These are phyloP conservation scores for Rhagoletis pomonella DNA, from an alignment of 1,140 invertebrate species.

Conservation along the genomic window DNA sequence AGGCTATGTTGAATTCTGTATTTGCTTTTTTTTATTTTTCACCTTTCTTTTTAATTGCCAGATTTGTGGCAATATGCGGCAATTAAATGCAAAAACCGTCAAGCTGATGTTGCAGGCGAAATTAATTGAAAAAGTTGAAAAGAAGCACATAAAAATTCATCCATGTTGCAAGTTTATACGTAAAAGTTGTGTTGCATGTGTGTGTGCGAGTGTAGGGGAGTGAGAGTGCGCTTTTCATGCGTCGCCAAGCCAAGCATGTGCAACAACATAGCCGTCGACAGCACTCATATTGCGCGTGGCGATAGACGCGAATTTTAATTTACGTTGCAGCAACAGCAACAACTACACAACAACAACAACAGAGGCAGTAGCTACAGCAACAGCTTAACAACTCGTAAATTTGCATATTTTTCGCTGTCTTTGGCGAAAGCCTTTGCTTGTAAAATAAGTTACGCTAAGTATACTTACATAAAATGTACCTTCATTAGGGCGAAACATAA, in stretches of 20 bases:
- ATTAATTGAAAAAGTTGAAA: conserved; percentile 46
- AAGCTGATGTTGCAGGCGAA: not conserved
- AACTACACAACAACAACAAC: not conserved
- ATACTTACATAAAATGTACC: too few species aligned
- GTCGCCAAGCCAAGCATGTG: too few species aligned
- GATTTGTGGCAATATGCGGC: not conserved
- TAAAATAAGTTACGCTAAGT: too few species aligned
- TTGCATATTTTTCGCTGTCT: not conserved
- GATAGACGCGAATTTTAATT: conserved; percentile 17
- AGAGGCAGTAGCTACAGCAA: not conserved
- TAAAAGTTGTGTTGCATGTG: not conserved
- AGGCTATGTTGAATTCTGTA: not conserved
- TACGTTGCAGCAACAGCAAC: not conserved
- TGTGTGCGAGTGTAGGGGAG: not conserved
- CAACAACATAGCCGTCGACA: too few species aligned
- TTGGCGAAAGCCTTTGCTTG: not conserved
- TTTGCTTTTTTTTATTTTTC: not conserved
- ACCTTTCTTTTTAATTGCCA: not conserved
- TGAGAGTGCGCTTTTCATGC: too few species aligned
- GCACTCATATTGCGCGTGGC: not conserved
- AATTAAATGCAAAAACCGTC: conserved; percentile 33
- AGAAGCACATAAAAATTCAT: not conserved
- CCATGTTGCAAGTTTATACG: not conserved
- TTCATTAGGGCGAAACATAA: too few species aligned
- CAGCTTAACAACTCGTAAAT: not conserved